Evolutionary conservation across 2,797 vertebrate genomes (phyloP).

Genomic region (Onychomys arenicola): DNA sequence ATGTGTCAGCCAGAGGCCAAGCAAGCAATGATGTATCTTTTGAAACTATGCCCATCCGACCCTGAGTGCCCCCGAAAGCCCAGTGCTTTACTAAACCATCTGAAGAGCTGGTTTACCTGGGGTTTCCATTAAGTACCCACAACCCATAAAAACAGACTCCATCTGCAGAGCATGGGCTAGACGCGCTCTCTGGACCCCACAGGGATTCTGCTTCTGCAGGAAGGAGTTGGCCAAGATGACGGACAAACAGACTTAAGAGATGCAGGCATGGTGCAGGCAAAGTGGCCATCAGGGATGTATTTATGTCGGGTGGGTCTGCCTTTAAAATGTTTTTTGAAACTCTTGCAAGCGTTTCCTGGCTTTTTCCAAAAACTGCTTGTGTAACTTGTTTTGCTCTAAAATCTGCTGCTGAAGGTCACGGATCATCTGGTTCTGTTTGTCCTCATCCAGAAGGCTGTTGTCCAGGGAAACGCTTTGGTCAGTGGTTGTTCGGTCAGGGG

Average conservation of each 20-base stretch:
- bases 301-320: background rate
- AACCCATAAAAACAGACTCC: background rate
- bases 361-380: slow-evolving; percentile 73
- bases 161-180: fast-evolving
- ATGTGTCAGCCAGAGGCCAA: background rate
- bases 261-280: background rate
- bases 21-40: background rate
- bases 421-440: slow-evolving; percentile 41
- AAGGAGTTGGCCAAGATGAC: fast-evolving
- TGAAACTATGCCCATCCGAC: background rate
- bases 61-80: background rate
- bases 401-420: slow-evolving; percentile 61
- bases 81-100: background rate
- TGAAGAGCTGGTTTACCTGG: background rate
- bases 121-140: fast-evolving
- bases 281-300: background rate
- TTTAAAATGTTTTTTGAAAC: slow-evolving; percentile 64
- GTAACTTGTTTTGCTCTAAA: slow-evolving; percentile 56
- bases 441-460: fast-evolving
- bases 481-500: too few species aligned
- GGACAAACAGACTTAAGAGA: background rate
- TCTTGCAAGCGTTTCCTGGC: slow-evolving; percentile 71
- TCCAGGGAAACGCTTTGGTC: fast-evolving
- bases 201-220: background rate
- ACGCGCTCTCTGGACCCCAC: fast-evolving